Evolutionary conservation across 2,113 vertebrate genomes (phyloP).

Genomic region (Grallaria varia): DNA sequence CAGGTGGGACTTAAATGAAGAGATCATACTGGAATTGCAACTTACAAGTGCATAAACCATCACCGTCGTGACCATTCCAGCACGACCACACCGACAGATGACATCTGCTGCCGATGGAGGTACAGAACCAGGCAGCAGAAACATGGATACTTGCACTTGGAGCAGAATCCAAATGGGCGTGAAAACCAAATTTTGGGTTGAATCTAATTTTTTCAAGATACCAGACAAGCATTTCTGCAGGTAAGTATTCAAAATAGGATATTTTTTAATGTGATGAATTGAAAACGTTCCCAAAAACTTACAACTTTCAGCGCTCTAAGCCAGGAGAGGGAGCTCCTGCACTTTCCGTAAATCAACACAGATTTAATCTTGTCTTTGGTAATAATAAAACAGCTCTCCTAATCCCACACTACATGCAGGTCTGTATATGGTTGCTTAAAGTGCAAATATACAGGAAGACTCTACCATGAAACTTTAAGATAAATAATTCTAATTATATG

Average conservation of each 20-base stretch:
- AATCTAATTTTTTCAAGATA: background rate
- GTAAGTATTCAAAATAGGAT: background rate
- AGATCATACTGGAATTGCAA: background rate
- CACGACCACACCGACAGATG: fast-evolving
- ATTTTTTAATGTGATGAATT: background rate
- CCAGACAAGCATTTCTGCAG: background rate
- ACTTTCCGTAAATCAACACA: background rate
- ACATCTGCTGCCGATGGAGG: background rate
- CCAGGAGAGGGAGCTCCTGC: constrained; percentile 65
- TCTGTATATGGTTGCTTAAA: background rate
- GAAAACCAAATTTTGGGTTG: background rate
- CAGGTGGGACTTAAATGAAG: background rate
- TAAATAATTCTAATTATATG: background rate
- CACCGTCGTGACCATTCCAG: background rate
- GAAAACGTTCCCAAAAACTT: background rate
- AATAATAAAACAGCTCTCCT: background rate
- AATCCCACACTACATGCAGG: background rate
- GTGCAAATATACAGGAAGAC: background rate
- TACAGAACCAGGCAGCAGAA: background rate
- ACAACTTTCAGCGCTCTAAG: fast-evolving
- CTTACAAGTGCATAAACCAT: background rate
- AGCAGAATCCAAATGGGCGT: background rate
- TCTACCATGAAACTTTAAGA: background rate
- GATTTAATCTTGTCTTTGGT: background rate
- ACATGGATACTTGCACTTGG: fast-evolving